phyloP scores from a whole-genome alignment of 2,797 vertebrate species.

The Sebastes elongatus region DNA sequence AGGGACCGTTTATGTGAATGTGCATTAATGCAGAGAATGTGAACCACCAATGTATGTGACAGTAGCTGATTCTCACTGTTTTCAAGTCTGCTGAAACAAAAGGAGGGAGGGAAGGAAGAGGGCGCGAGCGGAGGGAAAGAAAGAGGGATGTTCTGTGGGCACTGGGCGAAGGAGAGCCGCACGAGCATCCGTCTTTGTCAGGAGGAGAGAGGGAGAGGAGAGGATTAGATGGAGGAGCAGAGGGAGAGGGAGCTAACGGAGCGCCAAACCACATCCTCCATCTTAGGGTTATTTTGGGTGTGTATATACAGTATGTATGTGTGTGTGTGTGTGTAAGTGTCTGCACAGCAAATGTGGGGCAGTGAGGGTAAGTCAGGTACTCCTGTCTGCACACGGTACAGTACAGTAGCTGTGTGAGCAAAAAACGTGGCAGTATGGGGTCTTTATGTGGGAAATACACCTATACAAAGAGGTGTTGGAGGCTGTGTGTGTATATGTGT shows the following conservation, averaged over 20 bases:
- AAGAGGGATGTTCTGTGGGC: slow-evolving; percentile 65
- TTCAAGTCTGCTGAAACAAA: slow-evolving; percentile 21
- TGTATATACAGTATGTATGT: not conserved
- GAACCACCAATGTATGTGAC: not conserved
- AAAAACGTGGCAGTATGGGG: not conserved
- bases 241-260: slow-evolving; percentile 49
- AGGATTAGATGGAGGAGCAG: slow-evolving; percentile 46
- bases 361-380: slow-evolving; percentile 21
- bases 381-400: not conserved
- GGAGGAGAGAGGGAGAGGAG: slow-evolving; percentile 29
- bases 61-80: slow-evolving; percentile 13
- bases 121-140: not conserved
- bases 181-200: slow-evolving; percentile 73
- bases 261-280: slow-evolving; percentile 66
- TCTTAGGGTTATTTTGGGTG: slow-evolving; percentile 59
- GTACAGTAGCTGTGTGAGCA: slow-evolving; percentile 10
- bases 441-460: not conserved
- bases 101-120: slow-evolving; percentile 1
- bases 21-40: not conserved
- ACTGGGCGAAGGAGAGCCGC: slow-evolving; percentile 41
- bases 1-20: not conserved
- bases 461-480: not conserved
- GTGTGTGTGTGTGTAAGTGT: not conserved
- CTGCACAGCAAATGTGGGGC: slow-evolving; percentile 40
- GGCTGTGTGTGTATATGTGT: not conserved